Conservation (phyloP, 1,140 invertebrate species). For the Oedothorax gibbosus region DNA sequence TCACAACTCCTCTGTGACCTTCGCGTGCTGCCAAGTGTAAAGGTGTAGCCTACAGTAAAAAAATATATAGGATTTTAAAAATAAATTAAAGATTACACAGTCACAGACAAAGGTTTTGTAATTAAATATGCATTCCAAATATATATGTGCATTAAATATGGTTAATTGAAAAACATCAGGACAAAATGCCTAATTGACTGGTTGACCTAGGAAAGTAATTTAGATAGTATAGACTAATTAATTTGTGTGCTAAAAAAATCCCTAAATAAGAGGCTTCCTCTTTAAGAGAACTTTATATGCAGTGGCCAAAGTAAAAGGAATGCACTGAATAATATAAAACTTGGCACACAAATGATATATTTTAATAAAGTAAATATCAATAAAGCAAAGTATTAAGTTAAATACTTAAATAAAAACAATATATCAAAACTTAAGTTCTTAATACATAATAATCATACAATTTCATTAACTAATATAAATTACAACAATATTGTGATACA, state of each 20-base stretch:
- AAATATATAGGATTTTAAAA: background rate
- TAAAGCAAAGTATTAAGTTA: too few species aligned
- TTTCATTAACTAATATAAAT: too few species aligned
- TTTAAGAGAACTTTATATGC: too few species aligned
- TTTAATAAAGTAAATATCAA: too few species aligned
- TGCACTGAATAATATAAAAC: too few species aligned
- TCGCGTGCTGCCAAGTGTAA: slow-evolving; percentile 67
- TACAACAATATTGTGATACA: too few species aligned
- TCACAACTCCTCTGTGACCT: slow-evolving; percentile 68
- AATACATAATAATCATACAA: too few species aligned
- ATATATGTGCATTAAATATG: background rate
- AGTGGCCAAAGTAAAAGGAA: too few species aligned
- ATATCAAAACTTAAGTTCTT: too few species aligned
- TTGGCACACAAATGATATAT: too few species aligned
- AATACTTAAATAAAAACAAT: too few species aligned
- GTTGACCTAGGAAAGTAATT: background rate
- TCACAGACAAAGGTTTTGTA: background rate
- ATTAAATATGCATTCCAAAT: background rate
- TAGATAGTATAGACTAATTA: background rate
- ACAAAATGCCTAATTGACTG: background rate
- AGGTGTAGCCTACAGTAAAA: slow-evolving; percentile 60
- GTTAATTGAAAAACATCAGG: background rate
- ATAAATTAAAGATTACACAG: background rate
- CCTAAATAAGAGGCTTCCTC: too few species aligned
- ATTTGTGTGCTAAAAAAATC: background rate